Percentiles rank a stretch among this genome's conserved stretches.
Conservation (phyloP, 2,888 invertebrate species). For the Thereva unica region DNA sequence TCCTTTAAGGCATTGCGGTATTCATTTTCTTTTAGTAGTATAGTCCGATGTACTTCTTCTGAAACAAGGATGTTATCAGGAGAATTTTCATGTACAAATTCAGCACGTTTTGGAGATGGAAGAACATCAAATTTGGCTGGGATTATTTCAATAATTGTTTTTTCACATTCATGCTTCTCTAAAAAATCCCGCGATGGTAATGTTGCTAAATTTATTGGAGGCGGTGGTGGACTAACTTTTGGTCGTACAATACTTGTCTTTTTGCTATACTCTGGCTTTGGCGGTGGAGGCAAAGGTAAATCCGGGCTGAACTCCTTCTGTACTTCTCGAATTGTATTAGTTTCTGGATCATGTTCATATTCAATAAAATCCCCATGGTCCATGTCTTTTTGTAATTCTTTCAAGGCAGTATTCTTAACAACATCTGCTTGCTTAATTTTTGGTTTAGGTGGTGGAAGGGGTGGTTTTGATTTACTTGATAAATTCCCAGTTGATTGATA, state of each 20-base stretch:
- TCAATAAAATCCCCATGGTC: slow-evolving; percentile 57
- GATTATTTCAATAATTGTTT: slow-evolving; percentile 53
- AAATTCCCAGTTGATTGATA: slow-evolving; percentile 41
- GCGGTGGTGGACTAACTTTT: slow-evolving; percentile 57
- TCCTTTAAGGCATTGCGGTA: slow-evolving; percentile 53
- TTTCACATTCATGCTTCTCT: slow-evolving; percentile 43
- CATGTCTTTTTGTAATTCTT: slow-evolving; percentile 55
- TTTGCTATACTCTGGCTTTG: slow-evolving; percentile 5
- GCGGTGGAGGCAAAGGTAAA: slow-evolving; percentile 41
- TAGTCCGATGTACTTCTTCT: slow-evolving; percentile 55
- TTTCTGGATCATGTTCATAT: slow-evolving; percentile 55
- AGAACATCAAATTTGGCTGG: slow-evolving; percentile 48
- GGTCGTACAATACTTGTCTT: slow-evolving; percentile 47
- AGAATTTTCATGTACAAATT: slow-evolving; percentile 56
- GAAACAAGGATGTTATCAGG: slow-evolving; percentile 55
- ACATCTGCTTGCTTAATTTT: slow-evolving; percentile 54
- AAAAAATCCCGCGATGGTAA: slow-evolving; percentile 48
- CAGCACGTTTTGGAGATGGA: slow-evolving; percentile 51
- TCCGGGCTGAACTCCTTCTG: slow-evolving; percentile 40
- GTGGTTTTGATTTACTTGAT: slow-evolving; percentile 41
- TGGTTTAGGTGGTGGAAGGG: slow-evolving; percentile 52
- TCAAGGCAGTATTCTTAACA: slow-evolving; percentile 53
- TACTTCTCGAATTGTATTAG: slow-evolving; percentile 55
- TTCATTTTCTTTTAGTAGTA: slow-evolving; percentile 56
- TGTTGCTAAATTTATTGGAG: slow-evolving; percentile 54